Conservation (phyloP, 2,113 vertebrate genomes). For the Tretioscincus oriximinensis region DNA sequence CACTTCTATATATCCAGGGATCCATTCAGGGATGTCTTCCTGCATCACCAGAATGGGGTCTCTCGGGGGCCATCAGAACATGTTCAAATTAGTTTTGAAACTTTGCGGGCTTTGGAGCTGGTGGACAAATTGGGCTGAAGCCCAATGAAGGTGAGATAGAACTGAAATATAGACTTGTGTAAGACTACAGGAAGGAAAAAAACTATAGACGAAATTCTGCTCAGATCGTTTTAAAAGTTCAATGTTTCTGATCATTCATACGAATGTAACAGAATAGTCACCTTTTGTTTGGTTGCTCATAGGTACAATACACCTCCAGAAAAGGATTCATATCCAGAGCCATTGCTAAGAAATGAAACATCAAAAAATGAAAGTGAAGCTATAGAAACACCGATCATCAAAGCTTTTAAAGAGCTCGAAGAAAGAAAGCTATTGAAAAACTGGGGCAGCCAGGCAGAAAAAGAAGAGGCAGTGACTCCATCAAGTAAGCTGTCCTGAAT, state of each 20-base stretch:
- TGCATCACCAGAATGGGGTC: too few species aligned
- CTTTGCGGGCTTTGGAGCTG: too few species aligned
- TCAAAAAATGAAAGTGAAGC: constrained; percentile 70
- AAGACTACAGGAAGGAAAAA: too few species aligned
- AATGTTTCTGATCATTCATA: neutral
- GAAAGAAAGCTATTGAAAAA: constrained; percentile 84
- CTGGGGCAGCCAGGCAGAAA: constrained; percentile 77
- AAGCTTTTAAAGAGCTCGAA: constrained; percentile 88
- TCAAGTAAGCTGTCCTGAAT: constrained; percentile 58
- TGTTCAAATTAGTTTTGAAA: too few species aligned
- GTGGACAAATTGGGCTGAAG: too few species aligned
- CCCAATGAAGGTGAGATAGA: too few species aligned
- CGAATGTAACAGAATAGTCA: neutral
- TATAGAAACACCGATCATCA: constrained; percentile 83
- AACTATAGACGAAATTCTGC: too few species aligned
- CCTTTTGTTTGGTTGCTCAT: neutral
- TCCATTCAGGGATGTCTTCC: too few species aligned
- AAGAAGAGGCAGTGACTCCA: constrained; percentile 54
- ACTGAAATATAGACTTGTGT: too few species aligned
- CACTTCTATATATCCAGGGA: too few species aligned
- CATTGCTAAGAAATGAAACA: constrained; percentile 51
- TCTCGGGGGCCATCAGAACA: too few species aligned
- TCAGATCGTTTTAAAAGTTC: too few species aligned
- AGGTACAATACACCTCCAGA: constrained; percentile 75
- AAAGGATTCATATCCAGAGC: constrained; percentile 68